Evolutionary conservation across 2,113 vertebrate species (phyloP).

Genomic region (Myiopsitta monachus): DNA sequence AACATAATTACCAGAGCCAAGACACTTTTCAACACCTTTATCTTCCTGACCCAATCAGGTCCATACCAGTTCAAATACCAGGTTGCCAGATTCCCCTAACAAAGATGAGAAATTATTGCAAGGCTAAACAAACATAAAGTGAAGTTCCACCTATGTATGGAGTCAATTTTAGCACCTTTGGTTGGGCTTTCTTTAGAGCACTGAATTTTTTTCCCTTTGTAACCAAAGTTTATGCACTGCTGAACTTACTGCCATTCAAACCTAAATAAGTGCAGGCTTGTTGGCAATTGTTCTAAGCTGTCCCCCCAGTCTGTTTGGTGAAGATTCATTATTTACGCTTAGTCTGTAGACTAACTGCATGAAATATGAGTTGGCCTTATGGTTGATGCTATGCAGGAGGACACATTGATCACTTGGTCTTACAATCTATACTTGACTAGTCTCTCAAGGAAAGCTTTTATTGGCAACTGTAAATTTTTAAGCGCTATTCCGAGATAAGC

Average conservation of each 20-base stretch:
- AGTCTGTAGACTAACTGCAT: neutral
- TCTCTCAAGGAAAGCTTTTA: neutral
- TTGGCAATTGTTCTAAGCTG: neutral
- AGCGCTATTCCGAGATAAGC: neutral
- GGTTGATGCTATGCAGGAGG: neutral
- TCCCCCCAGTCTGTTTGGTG: neutral
- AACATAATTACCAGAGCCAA: neutral
- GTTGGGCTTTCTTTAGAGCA: neutral
- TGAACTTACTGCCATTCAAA: neutral
- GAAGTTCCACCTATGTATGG: neutral
- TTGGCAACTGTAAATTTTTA: neutral
- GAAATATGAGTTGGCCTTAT: neutral
- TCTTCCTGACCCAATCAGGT: neutral
- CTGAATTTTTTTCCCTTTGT: neutral
- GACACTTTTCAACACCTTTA: neutral
- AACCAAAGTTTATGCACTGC: neutral
- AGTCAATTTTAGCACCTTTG: neutral
- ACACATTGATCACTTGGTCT: neutral
- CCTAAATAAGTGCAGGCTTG: neutral
- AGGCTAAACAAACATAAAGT: neutral
- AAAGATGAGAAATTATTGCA: neutral
- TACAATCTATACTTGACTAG: neutral
- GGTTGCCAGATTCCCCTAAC: neutral
- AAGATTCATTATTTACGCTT: slow-evolving; percentile 11
- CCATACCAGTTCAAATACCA: neutral